Percentiles rank a stretch among this genome's conserved stretches.
phyloP scores from a whole-genome alignment of 2,797 vertebrate genomes.

The Sebastes oblongus region DNA sequence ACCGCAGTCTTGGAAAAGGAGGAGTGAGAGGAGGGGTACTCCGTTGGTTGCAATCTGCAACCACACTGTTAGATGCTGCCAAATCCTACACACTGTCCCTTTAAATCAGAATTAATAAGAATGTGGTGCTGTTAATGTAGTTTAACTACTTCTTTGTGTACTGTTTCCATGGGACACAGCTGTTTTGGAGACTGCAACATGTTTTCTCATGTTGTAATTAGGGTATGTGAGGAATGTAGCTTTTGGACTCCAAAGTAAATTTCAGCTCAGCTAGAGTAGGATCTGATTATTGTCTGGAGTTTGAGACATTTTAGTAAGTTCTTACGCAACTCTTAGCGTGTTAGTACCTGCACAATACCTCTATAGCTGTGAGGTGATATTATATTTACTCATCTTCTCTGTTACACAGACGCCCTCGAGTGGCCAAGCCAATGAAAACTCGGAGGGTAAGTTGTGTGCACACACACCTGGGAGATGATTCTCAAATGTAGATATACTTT shows the following conservation, averaged over 20 bases:
- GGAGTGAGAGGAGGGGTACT: too few species aligned
- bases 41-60: too few species aligned
- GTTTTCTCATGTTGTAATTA: background rate
- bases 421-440: conserved; percentile 67
- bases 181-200: background rate
- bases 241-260: background rate
- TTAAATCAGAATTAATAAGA: background rate
- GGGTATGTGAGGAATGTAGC: background rate
- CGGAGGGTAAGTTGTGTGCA: conserved; percentile 62
- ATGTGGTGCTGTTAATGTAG: background rate
- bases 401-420: conserved; percentile 65
- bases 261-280: background rate
- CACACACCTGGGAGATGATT: background rate
- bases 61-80: too few species aligned
- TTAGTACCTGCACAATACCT: conserved; percentile 19
- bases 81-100: too few species aligned
- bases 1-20: too few species aligned
- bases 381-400: conserved; percentile 12
- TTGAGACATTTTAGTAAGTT: background rate
- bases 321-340: conserved; percentile 18
- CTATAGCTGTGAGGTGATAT: background rate
- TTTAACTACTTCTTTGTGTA: background rate
- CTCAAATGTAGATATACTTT: background rate
- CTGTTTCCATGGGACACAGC: background rate
- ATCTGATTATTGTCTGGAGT: background rate